phyloP scores from a whole-genome alignment of 1,140 invertebrate species.

The Trichonephila clavata region DNA sequence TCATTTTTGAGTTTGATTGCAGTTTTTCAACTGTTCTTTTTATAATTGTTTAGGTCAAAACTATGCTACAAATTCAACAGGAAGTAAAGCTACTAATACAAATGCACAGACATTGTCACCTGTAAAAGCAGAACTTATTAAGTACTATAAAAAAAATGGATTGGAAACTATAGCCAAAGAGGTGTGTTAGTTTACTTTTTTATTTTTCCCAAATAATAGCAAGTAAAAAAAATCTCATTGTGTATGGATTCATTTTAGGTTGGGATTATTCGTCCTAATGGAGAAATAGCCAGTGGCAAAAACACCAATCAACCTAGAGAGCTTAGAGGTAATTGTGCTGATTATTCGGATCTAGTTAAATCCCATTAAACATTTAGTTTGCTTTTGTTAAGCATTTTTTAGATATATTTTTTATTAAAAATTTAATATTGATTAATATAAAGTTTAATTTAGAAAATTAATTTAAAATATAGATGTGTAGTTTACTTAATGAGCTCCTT shows the following conservation, averaged over 20 bases:
- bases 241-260: slow-evolving; percentile 41
- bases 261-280: slow-evolving; percentile 73
- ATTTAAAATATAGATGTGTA: too few relatives aligned
- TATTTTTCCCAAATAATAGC: not conserved
- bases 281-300: slow-evolving; percentile 32
- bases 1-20: too few relatives aligned
- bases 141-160: slow-evolving; percentile 71
- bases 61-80: not conserved
- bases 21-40: not conserved
- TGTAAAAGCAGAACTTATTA: slow-evolving; percentile 66
- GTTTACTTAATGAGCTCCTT: too few relatives aligned
- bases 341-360: not conserved
- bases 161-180: slow-evolving; percentile 69
- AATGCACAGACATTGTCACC: slow-evolving; percentile 29
- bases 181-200: slow-evolving; percentile 2
- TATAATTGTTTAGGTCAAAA: slow-evolving; percentile 50
- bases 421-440: too few relatives aligned
- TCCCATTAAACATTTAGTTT: not conserved
- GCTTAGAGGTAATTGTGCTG: slow-evolving; percentile 43
- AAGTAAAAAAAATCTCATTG: not conserved
- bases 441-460: too few relatives aligned
- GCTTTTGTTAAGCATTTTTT: not conserved
- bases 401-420: not conserved
- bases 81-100: not conserved
- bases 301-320: slow-evolving; percentile 47